phyloP scores from a whole-genome alignment of 2,888 invertebrate genomes.

The Proisotoma minuta region DNA sequence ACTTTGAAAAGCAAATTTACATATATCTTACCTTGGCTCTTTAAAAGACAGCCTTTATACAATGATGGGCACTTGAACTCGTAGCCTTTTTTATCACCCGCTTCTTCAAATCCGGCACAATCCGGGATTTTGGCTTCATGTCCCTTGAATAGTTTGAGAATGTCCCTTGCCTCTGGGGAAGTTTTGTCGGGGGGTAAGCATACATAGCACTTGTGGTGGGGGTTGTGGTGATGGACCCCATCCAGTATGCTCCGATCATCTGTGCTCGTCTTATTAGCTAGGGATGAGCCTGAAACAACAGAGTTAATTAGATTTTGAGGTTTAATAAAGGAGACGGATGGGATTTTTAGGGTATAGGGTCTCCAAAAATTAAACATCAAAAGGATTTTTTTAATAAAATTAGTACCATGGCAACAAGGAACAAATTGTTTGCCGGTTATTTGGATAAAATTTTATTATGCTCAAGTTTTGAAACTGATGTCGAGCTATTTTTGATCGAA shows the following conservation, averaged over 20 bases:
- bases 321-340: too few species aligned
- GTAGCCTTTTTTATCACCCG: slow-evolving; percentile 23
- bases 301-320: too few species aligned
- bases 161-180: slow-evolving; percentile 28
- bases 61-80: slow-evolving; percentile 32
- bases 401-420: too few species aligned
- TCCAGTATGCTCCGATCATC: neutral
- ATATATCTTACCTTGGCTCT: slow-evolving; percentile 26
- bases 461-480: too few species aligned
- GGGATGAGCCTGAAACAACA: too few species aligned
- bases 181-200: slow-evolving; percentile 34
- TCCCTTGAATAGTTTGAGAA: slow-evolving; percentile 24
- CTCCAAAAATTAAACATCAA: too few species aligned
- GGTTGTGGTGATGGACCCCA: neutral
- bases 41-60: slow-evolving; percentile 26
- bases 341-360: too few species aligned
- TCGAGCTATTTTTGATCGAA: too few species aligned
- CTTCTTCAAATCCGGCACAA: slow-evolving; percentile 22
- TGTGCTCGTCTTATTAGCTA: neutral
- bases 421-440: too few species aligned
- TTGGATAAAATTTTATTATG: too few species aligned
- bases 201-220: slow-evolving; percentile 32
- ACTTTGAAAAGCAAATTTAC: too few species aligned
- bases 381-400: too few species aligned
- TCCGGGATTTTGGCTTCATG: neutral